Percentiles rank a stretch among this genome's conserved stretches.
These are phyloP conservation scores for Drosophila macrospina DNA, from an alignment of 2,888 invertebrate species.

Conservation along the genomic window DNA sequence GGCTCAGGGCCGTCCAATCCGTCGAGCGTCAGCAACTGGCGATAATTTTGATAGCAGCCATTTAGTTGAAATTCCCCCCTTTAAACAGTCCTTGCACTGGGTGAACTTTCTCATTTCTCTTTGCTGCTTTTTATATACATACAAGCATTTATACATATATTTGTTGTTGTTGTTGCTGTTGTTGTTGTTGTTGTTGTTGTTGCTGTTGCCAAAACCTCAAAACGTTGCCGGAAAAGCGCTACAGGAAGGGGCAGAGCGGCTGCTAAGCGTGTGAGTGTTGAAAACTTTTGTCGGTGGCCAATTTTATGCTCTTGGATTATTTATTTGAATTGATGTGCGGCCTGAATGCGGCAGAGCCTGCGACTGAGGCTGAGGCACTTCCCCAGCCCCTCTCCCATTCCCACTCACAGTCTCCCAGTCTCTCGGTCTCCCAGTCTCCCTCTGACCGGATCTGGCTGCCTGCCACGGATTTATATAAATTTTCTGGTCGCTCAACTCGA, in stretches of 20 bases:
- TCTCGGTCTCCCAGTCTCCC: too few species aligned
- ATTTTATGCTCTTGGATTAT: constrained; percentile 79
- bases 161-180: constrained; percentile 3
- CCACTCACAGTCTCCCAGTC: too few species aligned
- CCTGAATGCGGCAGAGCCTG: constrained; percentile 16
- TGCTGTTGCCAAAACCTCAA: constrained; percentile 26
- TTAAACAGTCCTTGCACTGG: constrained; percentile 15
- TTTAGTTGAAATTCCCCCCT: constrained; percentile 45
- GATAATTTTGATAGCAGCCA: constrained; percentile 76
- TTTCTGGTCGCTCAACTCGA: constrained; percentile 61
- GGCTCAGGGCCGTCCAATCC: constrained; percentile 28
- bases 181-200: constrained; percentile 8
- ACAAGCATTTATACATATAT: not conserved
- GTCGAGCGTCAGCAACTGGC: constrained; percentile 48
- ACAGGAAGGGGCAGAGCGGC: constrained; percentile 6
- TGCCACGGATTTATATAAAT: too few species aligned
- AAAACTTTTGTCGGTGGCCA: constrained; percentile 72
- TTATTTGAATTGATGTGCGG: constrained; percentile 82
- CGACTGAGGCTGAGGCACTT: not conserved
- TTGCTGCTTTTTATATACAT: constrained; percentile 2
- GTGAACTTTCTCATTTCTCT: constrained; percentile 34
- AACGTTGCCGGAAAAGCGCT: constrained; percentile 12
- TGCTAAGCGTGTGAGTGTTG: constrained; percentile 53
- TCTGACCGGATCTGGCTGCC: too few species aligned
- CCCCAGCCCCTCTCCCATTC: too few species aligned